Base-by-base conservation (phyloP, 2,888 invertebrate genomes). In the Patella ulyssiponensis region DNA sequence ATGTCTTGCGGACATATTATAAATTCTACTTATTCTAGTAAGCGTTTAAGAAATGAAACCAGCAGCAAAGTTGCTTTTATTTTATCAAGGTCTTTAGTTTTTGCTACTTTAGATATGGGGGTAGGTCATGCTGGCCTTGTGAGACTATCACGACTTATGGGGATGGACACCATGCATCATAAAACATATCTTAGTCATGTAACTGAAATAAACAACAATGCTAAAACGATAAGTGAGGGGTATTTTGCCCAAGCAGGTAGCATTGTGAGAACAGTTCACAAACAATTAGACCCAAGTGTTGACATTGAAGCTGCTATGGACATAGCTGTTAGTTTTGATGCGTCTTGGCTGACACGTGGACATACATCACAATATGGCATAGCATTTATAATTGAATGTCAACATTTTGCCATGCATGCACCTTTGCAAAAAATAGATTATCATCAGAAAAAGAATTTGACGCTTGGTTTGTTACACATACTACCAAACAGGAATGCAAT, bases 251-350 rank as follows among this genome's bases (percentile, higher is more conserved):
- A 64, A n/a, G 64, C 64, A 15, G 64, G 64, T 20, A 20, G 64
- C 5, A 64, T 64, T 20, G 64, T 64, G 7, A 3, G 64, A 15
- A 64, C n/a, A 20, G 20, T 64, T 12, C 64, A 64, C 9, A 20
- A 20, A 5, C n/a, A 20, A 64, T 12, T 64, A 20, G 20, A 64
- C 17, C 20, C 20, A 64, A 12, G 20, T 15, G 20, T 15, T n/a
- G 12, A 64, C 0, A 64, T 64, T 64, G 64, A 64, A 12, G 56
- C 17, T 15, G n/a, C 12, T 20, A 64, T 75, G 12, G 71, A 75
- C 54, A 70, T 75, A 17, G 70, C 70, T 70, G 75, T 75, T 53
- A 75, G 70, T 69, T 75, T 51, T 69, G 75, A 75, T 70, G 75
- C 52, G 15, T 69, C 70, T 20, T 70, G 75, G 75, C 70, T 75